Conservation (phyloP, 2,113 vertebrate species). For the Gallinago jamesoni region DNA sequence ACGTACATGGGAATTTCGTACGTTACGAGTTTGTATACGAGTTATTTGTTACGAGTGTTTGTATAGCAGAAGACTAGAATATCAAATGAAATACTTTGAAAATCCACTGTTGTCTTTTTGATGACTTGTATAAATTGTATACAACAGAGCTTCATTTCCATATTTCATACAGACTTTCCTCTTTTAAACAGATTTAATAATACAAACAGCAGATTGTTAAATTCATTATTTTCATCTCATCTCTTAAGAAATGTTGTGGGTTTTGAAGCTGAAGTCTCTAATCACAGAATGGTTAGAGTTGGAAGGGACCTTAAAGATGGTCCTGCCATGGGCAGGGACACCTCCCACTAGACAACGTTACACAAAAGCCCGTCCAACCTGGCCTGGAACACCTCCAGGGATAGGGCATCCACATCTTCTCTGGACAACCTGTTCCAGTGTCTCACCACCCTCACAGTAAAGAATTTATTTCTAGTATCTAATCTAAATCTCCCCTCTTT, state of each 20-base stretch:
- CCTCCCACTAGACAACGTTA: neutral
- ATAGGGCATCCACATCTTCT: neutral
- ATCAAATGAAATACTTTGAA: neutral
- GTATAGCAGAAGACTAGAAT: neutral
- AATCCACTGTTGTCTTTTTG: neutral
- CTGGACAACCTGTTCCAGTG: neutral
- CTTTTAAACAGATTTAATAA: neutral
- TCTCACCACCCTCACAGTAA: neutral
- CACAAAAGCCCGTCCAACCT: neutral
- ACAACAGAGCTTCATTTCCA: neutral
- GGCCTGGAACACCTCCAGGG: neutral
- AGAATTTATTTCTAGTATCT: neutral
- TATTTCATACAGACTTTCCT: neutral
- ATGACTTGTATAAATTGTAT: neutral
- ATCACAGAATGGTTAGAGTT: neutral
- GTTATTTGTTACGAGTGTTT: neutral
- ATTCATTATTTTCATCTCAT: neutral
- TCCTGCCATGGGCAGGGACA: neutral
- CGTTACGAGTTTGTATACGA: too few relatives aligned
- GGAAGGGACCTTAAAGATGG: neutral
- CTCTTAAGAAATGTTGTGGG: neutral
- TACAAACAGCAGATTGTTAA: neutral
- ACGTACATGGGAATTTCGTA: neutral
- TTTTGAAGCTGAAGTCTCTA: neutral
- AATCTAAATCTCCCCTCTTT: neutral